Base-by-base conservation (phyloP, 2,888 invertebrate species). In the Vesta saturnalis region DNA sequence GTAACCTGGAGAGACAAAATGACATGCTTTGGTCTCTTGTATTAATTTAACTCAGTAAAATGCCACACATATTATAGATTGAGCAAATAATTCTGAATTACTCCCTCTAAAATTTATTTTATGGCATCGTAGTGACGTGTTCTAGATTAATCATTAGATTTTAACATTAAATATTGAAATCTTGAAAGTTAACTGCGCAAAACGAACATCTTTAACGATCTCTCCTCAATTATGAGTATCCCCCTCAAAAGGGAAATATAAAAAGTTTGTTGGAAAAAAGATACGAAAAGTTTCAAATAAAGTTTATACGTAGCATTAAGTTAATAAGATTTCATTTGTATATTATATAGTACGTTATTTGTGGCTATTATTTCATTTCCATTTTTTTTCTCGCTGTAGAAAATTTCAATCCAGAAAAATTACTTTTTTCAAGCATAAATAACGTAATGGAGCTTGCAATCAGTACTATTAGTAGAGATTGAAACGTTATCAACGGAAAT, bases 401-500 rank as follows among this genome's bases (percentile, higher is more conserved):
- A 1, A 39, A 39, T 52, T 52, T 52, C 21, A 19, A 1, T n/a
- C 39, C 12, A 52, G 19, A 49, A 52, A 52, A 52, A 52, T 52
- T 39, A n/a, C 39, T 39, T 52, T 8, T 52, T 52, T 52, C 19
- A 52, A 19, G 12, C n/a, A 39, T 39, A 39, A 2, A 52, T 19
- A 52, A 52, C 18, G 21, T 21, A 52, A 52, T 52, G 19, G 19
- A 21, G 47, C 15, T 52, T 52, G 52, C 18, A 6, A 21, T 21
- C 52, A 52, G 19, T 52, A 52, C 19, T 52, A 52, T 52, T 43
- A 16, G 46, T 47, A 19, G 15, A 56, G 62, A 63, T 63, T 63
- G 55, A 15, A 22, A 46, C 22, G 56, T 30, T 54, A 55, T 63
- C 55, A 56, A 39, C n/a, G 56, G 47, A 49, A 19, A 23, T 54